phyloP scores from a whole-genome alignment of 2,113 vertebrate genomes.

The Arothron firmamentum region DNA sequence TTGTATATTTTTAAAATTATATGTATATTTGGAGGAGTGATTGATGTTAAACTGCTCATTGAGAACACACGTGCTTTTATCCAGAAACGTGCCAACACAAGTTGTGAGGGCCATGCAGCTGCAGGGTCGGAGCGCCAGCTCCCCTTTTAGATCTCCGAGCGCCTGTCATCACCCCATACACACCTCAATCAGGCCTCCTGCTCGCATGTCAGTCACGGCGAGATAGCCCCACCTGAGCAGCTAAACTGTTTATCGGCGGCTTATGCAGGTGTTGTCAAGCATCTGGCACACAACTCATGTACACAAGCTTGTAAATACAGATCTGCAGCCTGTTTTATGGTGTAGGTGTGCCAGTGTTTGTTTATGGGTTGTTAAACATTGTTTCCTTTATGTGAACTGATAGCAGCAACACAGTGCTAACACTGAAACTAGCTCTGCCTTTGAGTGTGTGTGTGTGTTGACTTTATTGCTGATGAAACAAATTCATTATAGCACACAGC shows the following conservation, averaged over 20 bases:
- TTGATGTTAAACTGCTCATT: slow-evolving; percentile 25
- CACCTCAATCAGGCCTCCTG: slow-evolving; percentile 75
- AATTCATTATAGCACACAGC: not conserved
- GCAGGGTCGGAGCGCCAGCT: slow-evolving; percentile 44
- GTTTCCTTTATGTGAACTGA: slow-evolving; percentile 6
- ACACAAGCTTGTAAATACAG: slow-evolving; percentile 15
- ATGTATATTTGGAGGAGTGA: not conserved
- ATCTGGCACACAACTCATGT: slow-evolving; percentile 33
- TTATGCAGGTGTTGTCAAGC: slow-evolving; percentile 62
- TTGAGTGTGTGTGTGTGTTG: not conserved
- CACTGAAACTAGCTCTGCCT: not conserved
- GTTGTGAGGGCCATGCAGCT: slow-evolving; percentile 62
- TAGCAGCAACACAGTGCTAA: not conserved
- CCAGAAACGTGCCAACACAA: slow-evolving; percentile 64
- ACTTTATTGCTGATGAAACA: not conserved
- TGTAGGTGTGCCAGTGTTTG: slow-evolving; percentile 29
- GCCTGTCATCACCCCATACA: slow-evolving; percentile 70
- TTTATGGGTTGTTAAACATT: slow-evolving; percentile 22
- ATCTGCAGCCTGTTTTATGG: slow-evolving; percentile 9
- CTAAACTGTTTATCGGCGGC: slow-evolving; percentile 46
- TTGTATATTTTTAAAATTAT: too few relatives aligned
- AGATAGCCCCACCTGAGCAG: slow-evolving; percentile 44
- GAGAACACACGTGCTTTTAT: slow-evolving; percentile 35
- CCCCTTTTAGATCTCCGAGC: slow-evolving; percentile 61
- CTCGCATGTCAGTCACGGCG: slow-evolving; percentile 59